These are phyloP conservation scores for Chymomyza procnemis DNA, from an alignment of 2,888 invertebrate species.

Conservation along the genomic window DNA sequence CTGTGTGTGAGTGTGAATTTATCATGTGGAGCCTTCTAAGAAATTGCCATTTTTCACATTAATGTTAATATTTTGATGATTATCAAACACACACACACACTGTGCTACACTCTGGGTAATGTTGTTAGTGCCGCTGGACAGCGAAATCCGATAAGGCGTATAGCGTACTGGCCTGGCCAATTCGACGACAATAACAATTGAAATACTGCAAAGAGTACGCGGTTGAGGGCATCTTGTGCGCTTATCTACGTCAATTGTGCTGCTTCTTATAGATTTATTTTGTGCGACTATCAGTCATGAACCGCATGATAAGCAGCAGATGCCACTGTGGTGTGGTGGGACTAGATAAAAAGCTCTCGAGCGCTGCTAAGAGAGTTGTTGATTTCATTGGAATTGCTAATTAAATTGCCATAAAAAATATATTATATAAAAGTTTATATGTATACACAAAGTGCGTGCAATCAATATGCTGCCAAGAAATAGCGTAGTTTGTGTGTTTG, in stretches of 20 bases:
- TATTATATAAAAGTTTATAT: background rate
- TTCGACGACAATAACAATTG: background rate
- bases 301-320: conserved; percentile 40
- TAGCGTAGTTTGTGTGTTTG: background rate
- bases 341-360: background rate
- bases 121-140: background rate
- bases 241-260: conserved; percentile 2
- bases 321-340: background rate
- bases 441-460: background rate
- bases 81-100: conserved; percentile 25
- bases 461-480: background rate
- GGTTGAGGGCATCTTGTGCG: background rate
- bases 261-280: background rate
- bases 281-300: conserved; percentile 54
- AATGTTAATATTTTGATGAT: conserved; percentile 55
- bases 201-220: background rate
- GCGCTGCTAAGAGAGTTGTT: background rate
- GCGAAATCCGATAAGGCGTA: background rate
- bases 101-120: background rate
- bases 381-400: conserved; percentile 65
- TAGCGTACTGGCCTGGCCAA: too few relatives aligned
- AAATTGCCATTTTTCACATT: conserved; percentile 55
- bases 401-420: conserved; percentile 55
- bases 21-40: conserved; percentile 59
- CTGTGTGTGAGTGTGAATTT: conserved; percentile 35